These are phyloP conservation scores for Sminthurinus aureus DNA, from an alignment of 2,888 invertebrate species.

Conservation along the genomic window DNA sequence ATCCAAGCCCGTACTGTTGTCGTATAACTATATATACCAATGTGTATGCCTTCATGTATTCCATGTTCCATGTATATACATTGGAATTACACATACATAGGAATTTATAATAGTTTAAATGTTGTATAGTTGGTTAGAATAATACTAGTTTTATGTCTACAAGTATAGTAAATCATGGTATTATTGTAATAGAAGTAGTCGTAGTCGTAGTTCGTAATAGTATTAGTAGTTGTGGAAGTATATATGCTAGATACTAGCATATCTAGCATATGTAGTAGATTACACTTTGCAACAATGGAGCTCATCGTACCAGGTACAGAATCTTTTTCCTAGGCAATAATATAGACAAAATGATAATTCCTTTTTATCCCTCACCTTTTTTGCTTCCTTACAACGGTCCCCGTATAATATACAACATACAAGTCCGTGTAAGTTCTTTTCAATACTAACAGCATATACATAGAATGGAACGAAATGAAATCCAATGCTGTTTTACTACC, in stretches of 20 bases:
- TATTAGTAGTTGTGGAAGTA: not conserved
- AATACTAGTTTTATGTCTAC: constrained; percentile 1
- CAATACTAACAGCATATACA: too few species aligned
- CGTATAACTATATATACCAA: too few species aligned
- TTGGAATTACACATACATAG: too few species aligned
- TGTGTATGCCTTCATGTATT: too few species aligned
- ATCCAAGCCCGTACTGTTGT: too few species aligned
- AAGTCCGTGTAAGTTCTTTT: too few species aligned
- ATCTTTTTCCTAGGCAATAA: constrained; percentile 22
- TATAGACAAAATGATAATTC: not conserved
- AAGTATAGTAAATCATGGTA: constrained; percentile 1
- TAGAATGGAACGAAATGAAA: too few species aligned
- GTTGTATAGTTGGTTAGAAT: not conserved
- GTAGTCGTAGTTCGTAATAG: too few species aligned
- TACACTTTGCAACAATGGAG: constrained; percentile 41
- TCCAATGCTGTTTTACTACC: too few species aligned
- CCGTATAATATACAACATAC: too few species aligned
- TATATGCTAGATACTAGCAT: not conserved
- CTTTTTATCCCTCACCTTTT: constrained; percentile 30
- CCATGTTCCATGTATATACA: too few species aligned
- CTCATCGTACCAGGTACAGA: constrained; percentile 37
- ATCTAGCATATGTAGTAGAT: not conserved
- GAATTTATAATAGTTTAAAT: too few species aligned
- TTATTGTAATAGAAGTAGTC: not conserved
- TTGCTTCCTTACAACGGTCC: constrained; percentile 33